Evolutionary conservation across 1,140 invertebrate genomes (phyloP).

Genomic region (Tyrophagus putrescentiae): DNA sequence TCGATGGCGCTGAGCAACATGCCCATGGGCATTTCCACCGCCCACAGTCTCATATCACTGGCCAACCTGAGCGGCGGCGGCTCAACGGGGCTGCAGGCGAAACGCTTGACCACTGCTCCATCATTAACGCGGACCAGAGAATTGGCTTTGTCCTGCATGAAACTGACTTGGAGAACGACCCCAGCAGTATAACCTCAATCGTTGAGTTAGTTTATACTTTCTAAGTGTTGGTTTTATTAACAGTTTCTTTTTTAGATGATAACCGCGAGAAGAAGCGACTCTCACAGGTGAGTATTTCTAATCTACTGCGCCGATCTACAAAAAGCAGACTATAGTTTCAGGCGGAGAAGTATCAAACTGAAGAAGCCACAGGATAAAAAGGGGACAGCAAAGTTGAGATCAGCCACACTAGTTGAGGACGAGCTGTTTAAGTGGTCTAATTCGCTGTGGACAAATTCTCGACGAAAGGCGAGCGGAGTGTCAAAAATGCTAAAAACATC

Average conservation of each 20-base stretch:
- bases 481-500: slow-evolving; percentile 79
- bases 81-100: no score
- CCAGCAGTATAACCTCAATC: slow-evolving; percentile 77
- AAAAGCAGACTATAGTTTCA: slow-evolving; percentile 50
- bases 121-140: slow-evolving; percentile 46
- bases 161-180: slow-evolving; percentile 83
- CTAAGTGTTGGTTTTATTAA: no score
- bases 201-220: no score
- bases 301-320: slow-evolving; percentile 24
- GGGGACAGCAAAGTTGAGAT: slow-evolving; percentile 30
- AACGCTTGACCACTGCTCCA: neutral
- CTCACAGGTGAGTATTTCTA: slow-evolving; percentile 20
- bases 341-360: slow-evolving; percentile 74
- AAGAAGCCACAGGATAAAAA: slow-evolving; percentile 45
- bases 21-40: slow-evolving; percentile 77
- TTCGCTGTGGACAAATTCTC: slow-evolving; percentile 56
- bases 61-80: slow-evolving; percentile 41
- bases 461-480: slow-evolving; percentile 67
- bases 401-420: slow-evolving; percentile 27
- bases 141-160: slow-evolving; percentile 92
- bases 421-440: slow-evolving; percentile 47
- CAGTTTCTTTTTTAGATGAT: no score
- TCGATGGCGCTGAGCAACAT: slow-evolving; percentile 77
- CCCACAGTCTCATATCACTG: slow-evolving; percentile 75
- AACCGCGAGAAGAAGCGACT: slow-evolving; percentile 5